A percentile compares a stretch with the other conserved stretches of the same genome.
These are phyloP conservation scores for Forficula auricularia DNA, from an alignment of 1,140 invertebrate species.

Conservation along the genomic window DNA sequence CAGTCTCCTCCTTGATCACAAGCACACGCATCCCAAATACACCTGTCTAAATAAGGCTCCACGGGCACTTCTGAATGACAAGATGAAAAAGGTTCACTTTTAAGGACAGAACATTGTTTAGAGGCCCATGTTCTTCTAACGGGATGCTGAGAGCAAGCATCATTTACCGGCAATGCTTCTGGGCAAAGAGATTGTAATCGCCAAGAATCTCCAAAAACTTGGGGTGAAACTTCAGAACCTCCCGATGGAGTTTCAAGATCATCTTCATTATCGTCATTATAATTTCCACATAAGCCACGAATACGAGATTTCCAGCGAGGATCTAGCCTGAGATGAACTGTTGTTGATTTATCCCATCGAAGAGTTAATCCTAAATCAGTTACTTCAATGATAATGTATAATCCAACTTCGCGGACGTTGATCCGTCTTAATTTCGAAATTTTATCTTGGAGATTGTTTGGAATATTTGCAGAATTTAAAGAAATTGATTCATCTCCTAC, in stretches of 20 bases:
- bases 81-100: slow-evolving; percentile 37
- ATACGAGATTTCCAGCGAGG: slow-evolving; percentile 36
- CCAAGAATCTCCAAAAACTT: slow-evolving; percentile 75
- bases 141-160: slow-evolving; percentile 54
- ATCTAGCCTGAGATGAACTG: slow-evolving; percentile 59
- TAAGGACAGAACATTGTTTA: slow-evolving; percentile 52
- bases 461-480: slow-evolving; percentile 7
- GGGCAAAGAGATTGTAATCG: slow-evolving; percentile 60
- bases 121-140: slow-evolving; percentile 61
- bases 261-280: slow-evolving; percentile 60
- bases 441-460: slow-evolving; percentile 1
- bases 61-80: slow-evolving; percentile 67
- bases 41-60: slow-evolving; percentile 45
- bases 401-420: slow-evolving; percentile 38
- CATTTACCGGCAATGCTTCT: slow-evolving; percentile 24
- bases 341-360: slow-evolving; percentile 72
- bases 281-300: slow-evolving; percentile 73
- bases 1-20: slow-evolving; percentile 81
- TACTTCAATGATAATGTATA: slow-evolving; percentile 64
- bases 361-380: slow-evolving; percentile 56
- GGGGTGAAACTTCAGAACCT: slow-evolving; percentile 50
- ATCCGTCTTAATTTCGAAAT: slow-evolving; percentile 25
- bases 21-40: slow-evolving; percentile 64
- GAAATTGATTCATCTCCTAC: slow-evolving; percentile 1
- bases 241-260: slow-evolving; percentile 67